Conservation (phyloP, 2,113 vertebrate genomes). For the Trichechus manatus region DNA sequence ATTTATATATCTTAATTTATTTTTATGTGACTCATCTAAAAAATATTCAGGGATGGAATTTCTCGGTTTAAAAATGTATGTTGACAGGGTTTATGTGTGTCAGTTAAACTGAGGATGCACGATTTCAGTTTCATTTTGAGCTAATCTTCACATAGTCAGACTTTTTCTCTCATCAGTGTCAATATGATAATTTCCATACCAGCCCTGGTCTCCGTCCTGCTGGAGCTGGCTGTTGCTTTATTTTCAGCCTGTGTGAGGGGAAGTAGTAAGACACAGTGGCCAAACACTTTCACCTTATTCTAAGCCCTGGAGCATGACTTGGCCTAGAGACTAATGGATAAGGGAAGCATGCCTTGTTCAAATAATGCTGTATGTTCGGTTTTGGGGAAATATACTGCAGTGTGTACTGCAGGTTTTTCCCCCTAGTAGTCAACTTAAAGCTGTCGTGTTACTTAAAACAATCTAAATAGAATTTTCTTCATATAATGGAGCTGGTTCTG, state of each 20-base stretch:
- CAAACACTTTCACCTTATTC: not conserved
- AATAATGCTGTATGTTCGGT: not conserved
- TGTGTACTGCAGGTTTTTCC: not conserved
- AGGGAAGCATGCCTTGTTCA: constrained; percentile 14
- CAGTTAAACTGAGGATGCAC: not conserved
- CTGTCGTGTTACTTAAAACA: not conserved
- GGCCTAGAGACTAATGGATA: not conserved
- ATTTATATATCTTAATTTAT: not conserved
- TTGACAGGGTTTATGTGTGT: not conserved
- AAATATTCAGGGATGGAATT: not conserved
- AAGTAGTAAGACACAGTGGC: not conserved
- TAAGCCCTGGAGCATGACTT: not conserved
- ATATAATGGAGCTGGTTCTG: not conserved
- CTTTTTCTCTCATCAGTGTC: constrained; percentile 75
- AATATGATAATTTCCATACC: constrained; percentile 75
- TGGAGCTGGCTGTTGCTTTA: constrained; percentile 62
- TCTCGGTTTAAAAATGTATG: not conserved
- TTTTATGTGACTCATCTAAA: not conserved
- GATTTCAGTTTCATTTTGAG: constrained; percentile 77
- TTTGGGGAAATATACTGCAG: constrained; percentile 46
- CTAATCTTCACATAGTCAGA: constrained; percentile 70
- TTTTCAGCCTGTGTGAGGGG: constrained; percentile 11
- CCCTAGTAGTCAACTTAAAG: constrained; percentile 45
- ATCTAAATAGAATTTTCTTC: constrained; percentile 27
- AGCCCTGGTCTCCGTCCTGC: constrained; percentile 17